Evolutionary conservation across 1,140 invertebrate genomes (phyloP).

Genomic region (Teleogryllus occipitalis): DNA sequence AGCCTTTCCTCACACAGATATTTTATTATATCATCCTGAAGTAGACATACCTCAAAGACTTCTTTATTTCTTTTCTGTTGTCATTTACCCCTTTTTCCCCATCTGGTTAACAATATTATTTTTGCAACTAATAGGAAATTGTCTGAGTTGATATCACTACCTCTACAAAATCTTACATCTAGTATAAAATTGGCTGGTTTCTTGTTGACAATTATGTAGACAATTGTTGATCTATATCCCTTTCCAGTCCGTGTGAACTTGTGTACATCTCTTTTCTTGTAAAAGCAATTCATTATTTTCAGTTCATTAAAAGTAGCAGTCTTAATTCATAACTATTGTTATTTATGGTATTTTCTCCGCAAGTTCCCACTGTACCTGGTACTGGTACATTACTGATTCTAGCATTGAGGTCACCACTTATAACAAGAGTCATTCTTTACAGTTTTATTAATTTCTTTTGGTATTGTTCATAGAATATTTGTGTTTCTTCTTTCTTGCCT

Average conservation of each 20-base stretch:
- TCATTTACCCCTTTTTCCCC: not conserved
- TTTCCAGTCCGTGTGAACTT: not conserved
- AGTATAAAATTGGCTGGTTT: not conserved
- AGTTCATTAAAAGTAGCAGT: not conserved
- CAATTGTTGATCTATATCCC: constrained; percentile 7
- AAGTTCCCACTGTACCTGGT: not conserved
- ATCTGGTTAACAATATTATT: constrained; percentile 7
- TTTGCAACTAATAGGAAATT: not conserved
- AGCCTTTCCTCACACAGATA: not conserved
- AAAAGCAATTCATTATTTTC: constrained; percentile 6
- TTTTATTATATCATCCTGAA: not conserved
- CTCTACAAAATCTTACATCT: not conserved
- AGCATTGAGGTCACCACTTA: constrained; percentile 1
- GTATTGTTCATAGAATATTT: not conserved
- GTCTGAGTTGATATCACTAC: not conserved
- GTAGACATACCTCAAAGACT: not conserved
- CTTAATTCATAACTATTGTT: not conserved
- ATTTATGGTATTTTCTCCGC: constrained; percentile 8
- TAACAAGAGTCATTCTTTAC: not conserved
- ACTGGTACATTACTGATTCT: constrained; percentile 7
- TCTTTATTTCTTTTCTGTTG: not conserved
- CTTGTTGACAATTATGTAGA: not conserved
- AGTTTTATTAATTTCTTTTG: not conserved
- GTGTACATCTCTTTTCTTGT: not conserved
- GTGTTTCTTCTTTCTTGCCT: not conserved